Percentiles rank a stretch among this genome's conserved stretches.
Evolutionary conservation across 1,140 invertebrate genomes (phyloP).

Genomic region (Eueides isabella): DNA sequence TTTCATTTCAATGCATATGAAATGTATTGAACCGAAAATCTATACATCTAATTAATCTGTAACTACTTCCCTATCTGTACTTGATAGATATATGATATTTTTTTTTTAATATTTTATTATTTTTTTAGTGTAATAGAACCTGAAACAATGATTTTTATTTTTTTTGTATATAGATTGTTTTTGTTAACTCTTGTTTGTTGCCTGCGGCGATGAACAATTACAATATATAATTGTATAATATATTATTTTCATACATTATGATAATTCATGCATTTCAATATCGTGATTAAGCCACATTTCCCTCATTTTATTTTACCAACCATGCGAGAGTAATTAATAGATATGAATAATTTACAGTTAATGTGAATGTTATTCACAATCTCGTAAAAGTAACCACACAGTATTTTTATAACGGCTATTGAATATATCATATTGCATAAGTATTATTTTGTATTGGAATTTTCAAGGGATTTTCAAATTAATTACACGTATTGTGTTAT

Average conservation of each 20-base stretch:
- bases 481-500: not conserved
- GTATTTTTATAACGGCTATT: not conserved
- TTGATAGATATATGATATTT: too few species aligned
- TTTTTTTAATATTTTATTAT: too few species aligned
- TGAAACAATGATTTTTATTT: too few species aligned
- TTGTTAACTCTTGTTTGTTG: not conserved
- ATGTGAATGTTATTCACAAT: not conserved
- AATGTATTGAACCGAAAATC: too few species aligned
- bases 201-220: not conserved
- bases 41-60: too few species aligned
- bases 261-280: not conserved
- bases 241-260: conserved; percentile 15
- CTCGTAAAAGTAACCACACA: not conserved
- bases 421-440: not conserved
- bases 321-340: conserved; percentile 5
- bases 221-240: not conserved
- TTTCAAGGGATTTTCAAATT: not conserved
- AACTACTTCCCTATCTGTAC: too few species aligned
- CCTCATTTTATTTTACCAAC: not conserved
- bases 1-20: too few species aligned
- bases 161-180: not conserved
- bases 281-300: conserved; percentile 9
- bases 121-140: too few species aligned
- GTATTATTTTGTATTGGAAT: not conserved
- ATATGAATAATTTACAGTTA: conserved; percentile 2